Evolutionary conservation across 2,888 invertebrate species (phyloP), one percentile per base, ranked within the genome.

Genomic region (Pollenia griseotomentosa): DNA sequence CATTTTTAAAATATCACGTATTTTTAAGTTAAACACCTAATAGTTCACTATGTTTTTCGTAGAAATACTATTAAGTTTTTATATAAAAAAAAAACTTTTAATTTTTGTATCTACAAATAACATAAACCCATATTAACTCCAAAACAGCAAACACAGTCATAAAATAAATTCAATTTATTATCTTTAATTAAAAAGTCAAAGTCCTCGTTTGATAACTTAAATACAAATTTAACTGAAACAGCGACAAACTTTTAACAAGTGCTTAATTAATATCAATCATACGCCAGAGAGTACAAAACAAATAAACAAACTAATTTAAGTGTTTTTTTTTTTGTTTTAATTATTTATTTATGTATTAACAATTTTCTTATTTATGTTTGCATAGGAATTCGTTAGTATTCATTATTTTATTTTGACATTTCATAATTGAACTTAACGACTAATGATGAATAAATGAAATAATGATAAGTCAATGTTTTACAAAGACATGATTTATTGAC

Each of bases 401-500:
- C 55, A 12, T 44, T 55, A 19, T 57, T 55, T 55, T 44, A 46
- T 66, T 44, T 9, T 12, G 3, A 42, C 1, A 33, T 33, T 19
- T 23, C 44, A 44, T 73, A 23, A 73, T 59, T 46, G 23, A 14
- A 19, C n/a, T 19, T 11, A 11, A 46, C 59, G 73, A 59, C 46
- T 57, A 46, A 73, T 73, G 23, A 11, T 19, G 33, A 33, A 33
- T 33, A 33, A 33, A 33, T 33, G 33, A 33, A 33, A 33, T 57
- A 44, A 19, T 23, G 53, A 70, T 57, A 71, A 55, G 71, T n/a
- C 42, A 53, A 53, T 53, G 40, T 70, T 70, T 51, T 12, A n/a
- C 10, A 5, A 11, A 40, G 40, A 11, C n/a, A 53, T 40, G 16
- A 53, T 40, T 33, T 33, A 68, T 51, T 6, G 33, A 16, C 9